These are phyloP conservation scores for Kryptolebias ocellatus DNA, from an alignment of 2,797 vertebrate species.

Conservation along the genomic window DNA sequence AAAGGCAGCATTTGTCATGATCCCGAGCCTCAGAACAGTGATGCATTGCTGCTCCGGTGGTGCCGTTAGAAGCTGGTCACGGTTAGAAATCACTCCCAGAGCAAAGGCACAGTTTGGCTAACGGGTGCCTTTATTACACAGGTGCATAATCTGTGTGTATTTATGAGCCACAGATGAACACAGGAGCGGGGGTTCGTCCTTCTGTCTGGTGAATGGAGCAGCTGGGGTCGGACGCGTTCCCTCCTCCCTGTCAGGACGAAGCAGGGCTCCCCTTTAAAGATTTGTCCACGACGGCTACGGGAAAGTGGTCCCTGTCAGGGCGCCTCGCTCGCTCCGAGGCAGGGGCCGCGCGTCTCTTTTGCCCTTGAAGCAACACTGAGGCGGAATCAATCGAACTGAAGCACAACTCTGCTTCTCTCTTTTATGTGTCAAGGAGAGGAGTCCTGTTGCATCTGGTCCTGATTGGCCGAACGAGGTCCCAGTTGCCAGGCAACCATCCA, in stretches of 20 bases:
- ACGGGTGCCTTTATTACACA: slow-evolving; percentile 46
- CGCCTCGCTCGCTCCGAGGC: not conserved
- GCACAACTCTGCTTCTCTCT: slow-evolving; percentile 56
- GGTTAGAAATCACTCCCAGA: slow-evolving; percentile 39
- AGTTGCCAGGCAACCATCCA: slow-evolving; percentile 85
- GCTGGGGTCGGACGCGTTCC: slow-evolving; percentile 14
- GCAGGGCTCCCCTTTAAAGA: slow-evolving; percentile 4
- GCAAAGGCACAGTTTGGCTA: slow-evolving; percentile 32
- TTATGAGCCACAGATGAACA: slow-evolving; percentile 48
- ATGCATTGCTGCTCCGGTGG: slow-evolving; percentile 31
- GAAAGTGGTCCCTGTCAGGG: not conserved
- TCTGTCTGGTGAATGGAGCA: slow-evolving; percentile 20
- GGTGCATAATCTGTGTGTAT: slow-evolving; percentile 45
- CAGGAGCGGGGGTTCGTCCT: slow-evolving; percentile 14
- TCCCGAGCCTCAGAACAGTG: slow-evolving; percentile 11
- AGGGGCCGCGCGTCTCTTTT: slow-evolving; percentile 14
- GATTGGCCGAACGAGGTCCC: slow-evolving; percentile 77
- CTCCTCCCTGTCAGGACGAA: slow-evolving; percentile 11
- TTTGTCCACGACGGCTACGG: slow-evolving; percentile 12
- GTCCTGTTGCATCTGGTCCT: slow-evolving; percentile 73
- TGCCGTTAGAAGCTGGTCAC: slow-evolving; percentile 15
- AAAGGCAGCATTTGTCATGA: slow-evolving; percentile 11
- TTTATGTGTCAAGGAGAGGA: slow-evolving; percentile 66
- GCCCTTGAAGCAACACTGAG: slow-evolving; percentile 48
- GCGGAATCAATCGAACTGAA: slow-evolving; percentile 61